Conservation (phyloP, 1,140 invertebrate species). For the Lepidurus apus region DNA sequence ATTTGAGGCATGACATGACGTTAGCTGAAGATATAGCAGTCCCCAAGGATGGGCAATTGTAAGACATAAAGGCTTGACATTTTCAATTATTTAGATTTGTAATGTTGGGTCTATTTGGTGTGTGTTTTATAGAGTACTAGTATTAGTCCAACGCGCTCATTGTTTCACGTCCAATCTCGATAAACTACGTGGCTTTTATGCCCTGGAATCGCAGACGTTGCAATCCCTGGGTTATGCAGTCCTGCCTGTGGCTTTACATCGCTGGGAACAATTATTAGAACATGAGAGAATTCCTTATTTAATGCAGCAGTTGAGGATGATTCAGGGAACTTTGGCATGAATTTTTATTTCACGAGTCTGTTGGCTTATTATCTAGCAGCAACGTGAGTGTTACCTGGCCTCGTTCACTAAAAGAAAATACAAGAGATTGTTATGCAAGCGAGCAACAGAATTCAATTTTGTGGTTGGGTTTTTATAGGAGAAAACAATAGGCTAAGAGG, state of each 20-base stretch:
- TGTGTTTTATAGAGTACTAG: slow-evolving; percentile 22
- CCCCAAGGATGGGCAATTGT: slow-evolving; percentile 14
- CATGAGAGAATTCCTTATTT: slow-evolving; percentile 25
- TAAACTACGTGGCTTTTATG: slow-evolving; percentile 24
- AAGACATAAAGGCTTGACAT: slow-evolving; percentile 6
- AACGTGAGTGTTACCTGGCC: not conserved
- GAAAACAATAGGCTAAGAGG: slow-evolving; percentile 18
- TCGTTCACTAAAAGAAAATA: not conserved
- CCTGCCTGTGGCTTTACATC: not conserved
- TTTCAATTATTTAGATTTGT: not conserved
- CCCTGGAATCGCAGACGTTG: slow-evolving; percentile 5
- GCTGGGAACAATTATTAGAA: slow-evolving; percentile 24
- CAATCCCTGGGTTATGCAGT: slow-evolving; percentile 24
- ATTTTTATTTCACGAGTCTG: not conserved
- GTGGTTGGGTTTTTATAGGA: slow-evolving; percentile 5
- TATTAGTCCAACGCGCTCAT: slow-evolving; percentile 22
- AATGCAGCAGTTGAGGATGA: slow-evolving; percentile 27
- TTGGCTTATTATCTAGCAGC: not conserved
- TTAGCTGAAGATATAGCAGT: slow-evolving; percentile 17
- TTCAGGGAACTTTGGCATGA: slow-evolving; percentile 1
- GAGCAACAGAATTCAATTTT: slow-evolving; percentile 9
- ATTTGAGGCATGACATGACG: not conserved
- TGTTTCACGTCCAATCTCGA: slow-evolving; percentile 15
- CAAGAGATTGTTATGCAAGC: slow-evolving; percentile 6
- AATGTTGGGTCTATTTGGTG: not conserved